Evolutionary conservation across 2,113 vertebrate genomes (phyloP).

Genomic region (Larimichthys crocea): DNA sequence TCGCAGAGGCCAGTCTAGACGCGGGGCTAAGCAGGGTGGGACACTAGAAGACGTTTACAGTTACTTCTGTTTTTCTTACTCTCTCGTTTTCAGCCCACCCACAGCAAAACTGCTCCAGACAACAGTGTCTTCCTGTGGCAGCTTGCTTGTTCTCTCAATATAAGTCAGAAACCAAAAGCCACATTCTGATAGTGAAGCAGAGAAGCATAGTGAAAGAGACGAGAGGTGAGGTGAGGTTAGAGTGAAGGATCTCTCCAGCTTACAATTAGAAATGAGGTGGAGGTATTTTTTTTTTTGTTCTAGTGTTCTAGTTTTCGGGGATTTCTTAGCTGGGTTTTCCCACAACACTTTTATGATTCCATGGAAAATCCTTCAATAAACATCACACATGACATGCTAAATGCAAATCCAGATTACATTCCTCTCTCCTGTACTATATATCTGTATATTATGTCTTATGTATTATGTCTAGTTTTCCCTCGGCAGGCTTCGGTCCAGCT

Average conservation of each 20-base stretch:
- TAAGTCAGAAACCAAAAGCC: slow-evolving; percentile 72
- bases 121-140: slow-evolving; percentile 73
- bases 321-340: slow-evolving; percentile 77
- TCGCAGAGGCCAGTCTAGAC: slow-evolving; percentile 74
- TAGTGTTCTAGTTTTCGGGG: slow-evolving; percentile 42
- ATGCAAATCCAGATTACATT: slow-evolving; percentile 25
- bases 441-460: slow-evolving; percentile 20
- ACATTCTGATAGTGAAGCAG: slow-evolving; percentile 50
- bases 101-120: slow-evolving; percentile 75
- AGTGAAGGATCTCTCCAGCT: slow-evolving; percentile 44
- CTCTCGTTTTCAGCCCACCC: slow-evolving; percentile 76
- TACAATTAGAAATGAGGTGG: slow-evolving; percentile 59
- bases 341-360: slow-evolving; percentile 54
- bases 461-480: slow-evolving; percentile 39
- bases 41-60: slow-evolving; percentile 74
- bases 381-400: background rate
- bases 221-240: background rate
- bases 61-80: slow-evolving; percentile 74
- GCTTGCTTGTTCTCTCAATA: slow-evolving; percentile 62
- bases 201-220: slow-evolving; percentile 51
- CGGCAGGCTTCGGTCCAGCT: slow-evolving; percentile 63
- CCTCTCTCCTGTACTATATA: background rate
- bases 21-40: slow-evolving; percentile 78
- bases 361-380: slow-evolving; percentile 44
- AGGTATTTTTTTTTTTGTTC: slow-evolving; percentile 41